phyloP scores from a whole-genome alignment of 2,888 invertebrate species.

The Drosophila macrospina region DNA sequence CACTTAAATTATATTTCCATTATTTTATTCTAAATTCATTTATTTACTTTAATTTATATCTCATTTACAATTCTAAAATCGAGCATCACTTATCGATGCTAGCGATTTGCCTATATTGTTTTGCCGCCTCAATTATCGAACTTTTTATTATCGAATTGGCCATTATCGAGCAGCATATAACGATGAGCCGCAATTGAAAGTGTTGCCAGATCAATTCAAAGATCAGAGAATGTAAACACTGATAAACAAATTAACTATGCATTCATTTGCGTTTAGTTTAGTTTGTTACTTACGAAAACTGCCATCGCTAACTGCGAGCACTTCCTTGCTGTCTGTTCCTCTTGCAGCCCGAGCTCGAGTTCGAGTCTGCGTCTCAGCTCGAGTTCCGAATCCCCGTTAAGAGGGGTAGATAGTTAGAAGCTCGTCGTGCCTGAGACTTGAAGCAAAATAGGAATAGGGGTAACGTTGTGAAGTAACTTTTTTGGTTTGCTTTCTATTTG shows the following conservation, averaged over 20 bases:
- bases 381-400: background rate
- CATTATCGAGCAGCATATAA: no score
- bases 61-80: no score
- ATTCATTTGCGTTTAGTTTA: no score
- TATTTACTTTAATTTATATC: background rate
- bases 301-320: conserved; percentile 25
- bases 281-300: background rate
- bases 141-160: no score
- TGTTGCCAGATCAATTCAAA: no score
- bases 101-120: no score
- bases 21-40: background rate
- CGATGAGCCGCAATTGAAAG: no score
- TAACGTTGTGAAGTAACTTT: conserved; percentile 27
- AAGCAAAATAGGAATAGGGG: conserved; percentile 18
- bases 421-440: conserved; percentile 22
- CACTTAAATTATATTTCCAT: background rate
- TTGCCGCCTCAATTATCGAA: no score
- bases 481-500: conserved; percentile 36
- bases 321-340: conserved; percentile 23
- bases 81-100: no score
- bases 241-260: no score
- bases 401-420: conserved; percentile 31
- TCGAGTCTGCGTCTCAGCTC: conserved; percentile 14
- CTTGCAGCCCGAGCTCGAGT: conserved; percentile 15
- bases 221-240: no score